Percentiles rank a stretch among this genome's conserved stretches.
Conservation (phyloP, 2,888 invertebrate genomes). For the Panzeria rudis region DNA sequence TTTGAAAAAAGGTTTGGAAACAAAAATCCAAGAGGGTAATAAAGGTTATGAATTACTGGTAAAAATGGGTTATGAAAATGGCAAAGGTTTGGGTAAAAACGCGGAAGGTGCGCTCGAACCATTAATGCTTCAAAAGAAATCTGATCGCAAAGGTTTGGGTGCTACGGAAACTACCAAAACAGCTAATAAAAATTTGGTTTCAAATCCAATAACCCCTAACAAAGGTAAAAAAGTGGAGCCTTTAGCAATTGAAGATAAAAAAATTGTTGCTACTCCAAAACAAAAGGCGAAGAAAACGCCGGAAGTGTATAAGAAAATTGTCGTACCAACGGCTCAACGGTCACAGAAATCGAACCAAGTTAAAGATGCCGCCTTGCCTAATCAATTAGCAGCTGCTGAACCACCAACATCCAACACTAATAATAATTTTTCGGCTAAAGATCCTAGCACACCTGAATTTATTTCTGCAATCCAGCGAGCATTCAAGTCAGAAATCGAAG, state of each 20-base stretch:
- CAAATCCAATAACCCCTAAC: not conserved
- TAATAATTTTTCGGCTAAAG: not conserved
- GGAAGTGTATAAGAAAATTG: too few relatives aligned
- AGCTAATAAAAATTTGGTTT: not conserved
- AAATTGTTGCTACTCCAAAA: not conserved
- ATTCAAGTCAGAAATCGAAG: slow-evolving; percentile 65
- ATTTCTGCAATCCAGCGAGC: not conserved
- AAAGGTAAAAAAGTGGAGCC: not conserved
- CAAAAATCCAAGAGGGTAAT: too few relatives aligned
- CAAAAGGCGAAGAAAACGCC: not conserved
- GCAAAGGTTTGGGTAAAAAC: too few relatives aligned
- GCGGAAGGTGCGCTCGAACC: slow-evolving; percentile 59
- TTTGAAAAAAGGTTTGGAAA: too few relatives aligned
- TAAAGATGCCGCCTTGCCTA: not conserved
- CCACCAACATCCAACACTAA: not conserved
- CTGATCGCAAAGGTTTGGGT: slow-evolving; percentile 67
- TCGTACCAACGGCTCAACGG: not conserved
- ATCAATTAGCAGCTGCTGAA: not conserved
- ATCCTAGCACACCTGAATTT: slow-evolving; percentile 13
- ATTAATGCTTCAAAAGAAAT: slow-evolving; percentile 27
- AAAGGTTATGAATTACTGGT: too few relatives aligned
- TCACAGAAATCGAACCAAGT: not conserved
- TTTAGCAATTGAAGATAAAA: not conserved
- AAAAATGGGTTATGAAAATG: too few relatives aligned
- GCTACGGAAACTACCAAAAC: not conserved